Evolutionary conservation across 2,888 invertebrate species (phyloP), one percentile per base, ranked within the genome.

Genomic region (Melanostoma mellinum): DNA sequence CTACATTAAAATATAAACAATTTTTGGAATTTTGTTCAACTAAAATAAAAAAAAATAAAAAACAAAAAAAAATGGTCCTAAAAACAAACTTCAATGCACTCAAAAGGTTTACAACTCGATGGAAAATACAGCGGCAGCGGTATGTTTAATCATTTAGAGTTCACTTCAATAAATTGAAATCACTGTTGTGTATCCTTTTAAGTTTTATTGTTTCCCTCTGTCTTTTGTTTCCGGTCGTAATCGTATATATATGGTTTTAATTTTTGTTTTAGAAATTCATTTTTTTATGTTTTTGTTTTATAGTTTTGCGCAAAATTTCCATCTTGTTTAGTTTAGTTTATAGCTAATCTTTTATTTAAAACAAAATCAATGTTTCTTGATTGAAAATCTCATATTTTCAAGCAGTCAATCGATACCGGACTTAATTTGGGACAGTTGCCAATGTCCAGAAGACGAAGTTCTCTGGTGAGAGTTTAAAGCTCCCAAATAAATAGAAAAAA

Each of bases 31-130:
- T 30, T 76, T 81, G 76, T 72, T 81, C 69, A 80, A 80, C 63
- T 42, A 55, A 38, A 53, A 56, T 9, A 53, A 56, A 63, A 32
- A 53, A 32, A 72, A 71, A 78, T 42, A 60, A 71, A 74, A 46
- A 48, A 30, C 40, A 78, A 55, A 71, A 72, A 55, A 61, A 79
- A 79, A 85, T 84, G 86, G 72, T 81, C 85, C 88, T 75, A 63
- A 76, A 69, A 56, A 35, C 80, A 72, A 85, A 58, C 74, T 71
- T 85, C 77, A 72, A 85, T 80, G 77, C 73, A 76, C 79, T 58
- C 53, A 79, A 89, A 90, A 93, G 93, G 93, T 93, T 91, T 94
- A 94, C 93, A 94, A 94, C 93, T 94, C 94, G 88, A 93, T 94
- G 93, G 94, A 94, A 91, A 93, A 92, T 90, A 92, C 92, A 89